Conservation (phyloP, 2,888 invertebrate genomes). For the Ochropacha duplaris region DNA sequence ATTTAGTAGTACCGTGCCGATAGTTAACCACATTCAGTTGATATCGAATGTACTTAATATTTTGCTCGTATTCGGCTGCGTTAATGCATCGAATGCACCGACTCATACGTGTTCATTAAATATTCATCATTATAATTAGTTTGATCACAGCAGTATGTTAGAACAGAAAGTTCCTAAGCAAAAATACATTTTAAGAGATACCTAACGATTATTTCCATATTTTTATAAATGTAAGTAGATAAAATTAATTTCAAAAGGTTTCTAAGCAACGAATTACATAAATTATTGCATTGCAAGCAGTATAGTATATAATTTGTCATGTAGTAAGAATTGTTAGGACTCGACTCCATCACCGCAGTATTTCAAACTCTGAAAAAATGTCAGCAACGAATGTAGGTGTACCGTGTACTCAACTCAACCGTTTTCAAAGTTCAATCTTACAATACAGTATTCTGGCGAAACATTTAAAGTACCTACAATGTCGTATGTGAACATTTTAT, state of each 20-base stretch:
- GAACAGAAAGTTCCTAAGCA: constrained; percentile 78
- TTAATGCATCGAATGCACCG: not conserved
- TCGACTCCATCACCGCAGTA: constrained; percentile 7
- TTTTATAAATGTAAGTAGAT: constrained; percentile 66
- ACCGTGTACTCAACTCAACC: not conserved
- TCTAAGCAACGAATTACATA: constrained; percentile 78
- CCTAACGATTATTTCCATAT: constrained; percentile 62
- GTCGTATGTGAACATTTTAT: not conserved
- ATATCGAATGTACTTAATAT: constrained; percentile 26
- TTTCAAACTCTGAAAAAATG: not conserved
- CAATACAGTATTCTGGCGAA: constrained; percentile 32
- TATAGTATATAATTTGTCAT: constrained; percentile 30
- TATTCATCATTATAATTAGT: constrained; percentile 17
- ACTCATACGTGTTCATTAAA: not conserved
- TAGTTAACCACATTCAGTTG: constrained; percentile 4
- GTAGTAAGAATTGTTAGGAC: constrained; percentile 20
- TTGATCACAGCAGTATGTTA: constrained; percentile 51
- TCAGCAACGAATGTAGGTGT: constrained; percentile 5
- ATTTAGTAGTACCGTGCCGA: too few species aligned
- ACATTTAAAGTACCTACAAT: not conserved
- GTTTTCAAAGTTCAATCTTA: not conserved
- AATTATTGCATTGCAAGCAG: constrained; percentile 44
- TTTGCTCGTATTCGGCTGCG: constrained; percentile 12
- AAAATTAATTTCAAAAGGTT: constrained; percentile 71
- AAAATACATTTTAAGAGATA: constrained; percentile 64